Base-by-base conservation (phyloP, 2,888 invertebrate species). In the Phrixothrix hirtus region DNA sequence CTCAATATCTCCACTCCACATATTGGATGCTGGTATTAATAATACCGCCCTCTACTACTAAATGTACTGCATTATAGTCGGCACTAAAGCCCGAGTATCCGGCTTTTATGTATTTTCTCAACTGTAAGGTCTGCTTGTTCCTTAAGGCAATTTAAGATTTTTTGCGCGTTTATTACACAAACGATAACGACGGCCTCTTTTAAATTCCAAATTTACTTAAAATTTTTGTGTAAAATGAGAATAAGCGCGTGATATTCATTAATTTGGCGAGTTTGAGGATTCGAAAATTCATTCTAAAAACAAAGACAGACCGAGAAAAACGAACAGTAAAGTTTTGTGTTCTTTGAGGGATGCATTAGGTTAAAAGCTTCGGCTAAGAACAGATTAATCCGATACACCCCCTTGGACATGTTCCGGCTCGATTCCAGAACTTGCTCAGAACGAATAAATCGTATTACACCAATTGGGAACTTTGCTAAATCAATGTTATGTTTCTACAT, bases 301-400 rank as follows among this genome's bases (percentile, higher is more conserved):
- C 43, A 39, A 49, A 21, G 21, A 21, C 3, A 21, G 21, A 7
- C 4, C 21, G 4, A 7, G 29, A 47, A 45, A 48, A 54, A 45
- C 41, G 38, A 49, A 55, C 62, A 60, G 61, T 61, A 62, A 63
- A 57, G 54, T 62, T 56, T 52, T 58, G 57, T 60, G 58, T 64
- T 60, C 57, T 58, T 60, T 55, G 53, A 55, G 58, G 60, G 66
- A 62, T 64, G 55, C 67, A 68, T 68, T 67, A 67, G 65, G 67
- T 65, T 68, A 67, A 68, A 68, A 67, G 68, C 67, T 57, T 55
- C 56, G 59, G 54, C 58, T 57, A 62, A 56, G 62, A 66, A 65
- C 63, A 60, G 64, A 68, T 68, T 68, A 68, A 65, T 67, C 58
- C 66, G 63, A 65, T 68, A 66, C 65, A 65, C 62, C 57, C n/a